Evolutionary conservation across 2,888 invertebrate genomes (phyloP), one percentile per base, ranked within the genome.

Genomic region (Dysmachus trigonus): DNA sequence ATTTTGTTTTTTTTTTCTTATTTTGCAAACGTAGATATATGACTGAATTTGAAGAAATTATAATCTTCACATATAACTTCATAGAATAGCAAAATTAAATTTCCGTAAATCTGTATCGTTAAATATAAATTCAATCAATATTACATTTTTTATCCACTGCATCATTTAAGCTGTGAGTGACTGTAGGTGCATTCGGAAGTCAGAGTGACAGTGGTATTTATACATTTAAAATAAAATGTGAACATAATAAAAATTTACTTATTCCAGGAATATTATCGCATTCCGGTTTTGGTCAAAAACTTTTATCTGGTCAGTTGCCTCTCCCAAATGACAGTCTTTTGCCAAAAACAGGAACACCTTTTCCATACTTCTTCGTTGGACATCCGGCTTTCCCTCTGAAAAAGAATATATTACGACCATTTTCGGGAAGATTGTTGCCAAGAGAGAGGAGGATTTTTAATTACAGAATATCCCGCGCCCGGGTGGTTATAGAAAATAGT

Each of bases 161-260:
- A n/a, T n/a, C n/a, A n/a, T n/a, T n/a, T n/a, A n/a, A n/a, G n/a
- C n/a, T n/a, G n/a, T n/a, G n/a, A n/a, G n/a, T n/a, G n/a, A n/a
- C n/a, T n/a, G 88, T 91, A 41, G 90, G 90, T 22, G 85, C 88
- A 82, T 90, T 89, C 87, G 90, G 90, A 18, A 88, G 89, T 86
- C 89, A 89, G 8, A 89, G 88, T 85, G 90, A 88, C 71, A 87
- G 88, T 41, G 77, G 41, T 77, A 41, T n/a, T n/a, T n/a, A n/a
- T n/a, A n/a, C n/a, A n/a, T n/a, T n/a, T n/a, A n/a, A n/a, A n/a
- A n/a, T n/a, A n/a, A n/a, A n/a, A n/a, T n/a, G n/a, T n/a, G n/a
- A n/a, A n/a, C n/a, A n/a, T n/a, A n/a, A n/a, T n/a, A n/a, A n/a
- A n/a, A n/a, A n/a, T n/a, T n/a, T n/a, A n/a, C n/a, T n/a, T n/a